Evolutionary conservation across 2,113 vertebrate species (phyloP).

Genomic region (Rissa tridactyla): DNA sequence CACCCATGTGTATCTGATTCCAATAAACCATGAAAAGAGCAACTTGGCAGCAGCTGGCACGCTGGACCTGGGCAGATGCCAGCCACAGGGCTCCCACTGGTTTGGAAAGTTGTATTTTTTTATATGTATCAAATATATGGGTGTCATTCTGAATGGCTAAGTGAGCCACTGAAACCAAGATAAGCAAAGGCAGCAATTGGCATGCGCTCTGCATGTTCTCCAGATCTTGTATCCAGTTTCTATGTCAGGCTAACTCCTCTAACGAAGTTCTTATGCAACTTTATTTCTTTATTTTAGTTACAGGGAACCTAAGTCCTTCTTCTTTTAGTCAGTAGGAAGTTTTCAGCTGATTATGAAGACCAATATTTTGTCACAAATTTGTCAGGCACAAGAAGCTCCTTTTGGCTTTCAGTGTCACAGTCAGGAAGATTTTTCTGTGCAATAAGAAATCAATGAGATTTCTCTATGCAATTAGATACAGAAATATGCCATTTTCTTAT

Average conservation of each 20-base stretch:
- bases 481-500: not conserved
- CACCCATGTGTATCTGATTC: not conserved
- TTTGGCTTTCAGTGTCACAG: not conserved
- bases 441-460: not conserved
- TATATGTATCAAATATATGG: not conserved
- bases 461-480: not conserved
- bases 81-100: not conserved
- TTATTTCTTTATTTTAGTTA: not conserved
- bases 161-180: slow-evolving; percentile 9
- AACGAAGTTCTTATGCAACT: not conserved
- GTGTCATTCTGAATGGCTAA: not conserved
- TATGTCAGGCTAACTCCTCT: not conserved
- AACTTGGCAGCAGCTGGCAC: slow-evolving; percentile 14
- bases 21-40: slow-evolving; percentile 28
- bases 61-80: not conserved
- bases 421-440: not conserved
- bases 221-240: not conserved
- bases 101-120: not conserved
- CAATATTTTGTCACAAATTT: not conserved
- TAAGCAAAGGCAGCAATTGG: not conserved
- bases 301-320: not conserved
- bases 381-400: not conserved
- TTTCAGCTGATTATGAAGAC: not conserved
- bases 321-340: not conserved
- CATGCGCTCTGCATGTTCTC: not conserved